Evolutionary conservation across 37 sponge, comb jelly and placozoan genomes (phyloP), one percentile per base, ranked within the genome.

Genomic region (Chondrilla cf. caribensis): DNA sequence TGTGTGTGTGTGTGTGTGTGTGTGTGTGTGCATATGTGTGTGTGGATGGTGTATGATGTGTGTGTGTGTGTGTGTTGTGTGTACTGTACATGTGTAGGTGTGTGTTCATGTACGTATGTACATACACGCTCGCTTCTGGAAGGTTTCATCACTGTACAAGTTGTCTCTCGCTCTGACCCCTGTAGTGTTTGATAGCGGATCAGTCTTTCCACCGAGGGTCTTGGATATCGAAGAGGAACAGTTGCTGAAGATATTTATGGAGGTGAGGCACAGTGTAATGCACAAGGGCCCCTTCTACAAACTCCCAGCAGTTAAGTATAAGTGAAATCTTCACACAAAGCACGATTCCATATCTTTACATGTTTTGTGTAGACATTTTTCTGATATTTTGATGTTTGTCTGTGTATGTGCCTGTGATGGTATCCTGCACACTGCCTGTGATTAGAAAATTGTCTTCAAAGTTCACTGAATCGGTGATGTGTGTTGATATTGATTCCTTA

Each of bases 201-300:
- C 96, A 24, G 81, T 95, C 22, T 98, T 90, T 77, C 58, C 73
- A 51, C 97, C 99, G 0, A 81, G 58, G 54, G 78, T 98, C 14
- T 81, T 98, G 60, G 99, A 98, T 79, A 93, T 98, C 42, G 85
- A 81, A 36, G 88, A 91, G 17, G 97, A 90, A 18, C 90, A 97
- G 31, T 66, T 97, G 26, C 15, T 93, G 32, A 82, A 88, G 77
- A 82, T 39, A 78, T 94, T 97, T 78, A 79, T 82, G 38, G 38
- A 86, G 84, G 95, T 91, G 31, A 1, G n/a, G n/a, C n/a, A 19
- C 22, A 15, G 22, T 62, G 5, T 62, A 62, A n/a, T n/a, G n/a
- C n/a, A n/a, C n/a, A n/a, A n/a, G n/a, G 42, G 11, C 11, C 65
- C 9, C 8, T 65, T 25, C n/a, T n/a, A n/a, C n/a, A n/a, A n/a